Evolutionary conservation across 2,888 invertebrate genomes (phyloP).

Genomic region (Ischnus inquisitorius): DNA sequence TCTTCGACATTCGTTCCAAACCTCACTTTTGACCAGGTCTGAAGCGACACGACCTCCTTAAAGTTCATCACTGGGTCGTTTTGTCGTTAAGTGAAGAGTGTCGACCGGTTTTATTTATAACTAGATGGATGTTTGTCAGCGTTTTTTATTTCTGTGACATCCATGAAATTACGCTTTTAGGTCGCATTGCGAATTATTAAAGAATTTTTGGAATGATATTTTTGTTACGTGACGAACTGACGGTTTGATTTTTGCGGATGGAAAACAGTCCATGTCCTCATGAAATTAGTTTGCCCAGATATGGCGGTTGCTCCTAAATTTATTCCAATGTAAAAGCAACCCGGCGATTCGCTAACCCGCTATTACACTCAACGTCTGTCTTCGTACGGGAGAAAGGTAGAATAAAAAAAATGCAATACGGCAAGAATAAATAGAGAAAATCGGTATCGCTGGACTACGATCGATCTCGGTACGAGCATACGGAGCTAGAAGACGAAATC

Average conservation of each 20-base stretch:
- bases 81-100: no score
- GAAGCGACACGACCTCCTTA: no score
- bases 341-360: background rate
- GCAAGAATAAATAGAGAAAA: conserved; percentile 26
- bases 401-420: background rate
- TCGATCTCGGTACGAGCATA: conserved; percentile 38
- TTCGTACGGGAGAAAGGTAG: background rate
- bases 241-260: background rate
- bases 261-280: background rate
- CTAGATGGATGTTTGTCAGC: no score
- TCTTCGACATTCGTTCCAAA: no score
- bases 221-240: background rate
- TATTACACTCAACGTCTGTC: background rate
- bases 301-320: background rate
- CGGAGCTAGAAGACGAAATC: conserved; percentile 74
- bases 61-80: no score
- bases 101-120: no score
- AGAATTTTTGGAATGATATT: background rate
- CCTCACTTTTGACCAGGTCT: no score
- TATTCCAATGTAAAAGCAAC: background rate
- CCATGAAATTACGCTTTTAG: background rate
- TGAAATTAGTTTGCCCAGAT: background rate
- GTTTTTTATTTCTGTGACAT: no score
- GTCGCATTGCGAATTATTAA: background rate
- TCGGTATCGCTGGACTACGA: conserved; percentile 18